A percentile compares a stretch with the other conserved stretches of the same genome.
Evolutionary conservation across 2,888 invertebrate genomes (phyloP).

Genomic region (Mesorhabditis spiculigera): DNA sequence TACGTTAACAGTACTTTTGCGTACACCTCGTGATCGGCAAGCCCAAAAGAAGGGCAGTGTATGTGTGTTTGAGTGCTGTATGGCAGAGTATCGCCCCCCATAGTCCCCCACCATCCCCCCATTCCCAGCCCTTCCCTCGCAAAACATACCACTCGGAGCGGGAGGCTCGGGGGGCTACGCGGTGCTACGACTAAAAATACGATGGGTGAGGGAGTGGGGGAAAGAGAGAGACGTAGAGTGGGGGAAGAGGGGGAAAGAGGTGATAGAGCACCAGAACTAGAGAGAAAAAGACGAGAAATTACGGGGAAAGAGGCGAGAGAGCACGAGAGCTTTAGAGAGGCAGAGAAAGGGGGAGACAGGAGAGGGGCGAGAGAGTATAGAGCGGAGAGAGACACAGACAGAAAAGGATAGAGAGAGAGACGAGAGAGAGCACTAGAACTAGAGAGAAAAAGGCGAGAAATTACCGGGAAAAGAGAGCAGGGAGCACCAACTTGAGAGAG

Average conservation of each 20-base stretch:
- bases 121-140: conserved; percentile 1
- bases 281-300: not conserved
- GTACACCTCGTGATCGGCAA: not conserved
- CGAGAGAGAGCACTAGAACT: not conserved
- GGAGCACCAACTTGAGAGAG: no score
- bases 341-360: no score
- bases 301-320: no score
- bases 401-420: not conserved
- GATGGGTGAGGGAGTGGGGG: not conserved
- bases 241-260: no score
- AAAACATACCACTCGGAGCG: not conserved
- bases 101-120: not conserved
- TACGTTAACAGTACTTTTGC: not conserved
- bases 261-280: not conserved
- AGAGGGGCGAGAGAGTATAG: no score
- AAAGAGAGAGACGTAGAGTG: conserved; percentile 2
- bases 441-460: not conserved
- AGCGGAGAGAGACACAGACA: not conserved
- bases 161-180: not conserved
- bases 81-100: not conserved
- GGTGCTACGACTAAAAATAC: not conserved
- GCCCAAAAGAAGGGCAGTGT: not conserved
- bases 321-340: no score
- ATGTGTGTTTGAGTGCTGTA: not conserved
- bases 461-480: no score